Conservation (phyloP, 2,113 vertebrate species). For the Cygnus atratus region DNA sequence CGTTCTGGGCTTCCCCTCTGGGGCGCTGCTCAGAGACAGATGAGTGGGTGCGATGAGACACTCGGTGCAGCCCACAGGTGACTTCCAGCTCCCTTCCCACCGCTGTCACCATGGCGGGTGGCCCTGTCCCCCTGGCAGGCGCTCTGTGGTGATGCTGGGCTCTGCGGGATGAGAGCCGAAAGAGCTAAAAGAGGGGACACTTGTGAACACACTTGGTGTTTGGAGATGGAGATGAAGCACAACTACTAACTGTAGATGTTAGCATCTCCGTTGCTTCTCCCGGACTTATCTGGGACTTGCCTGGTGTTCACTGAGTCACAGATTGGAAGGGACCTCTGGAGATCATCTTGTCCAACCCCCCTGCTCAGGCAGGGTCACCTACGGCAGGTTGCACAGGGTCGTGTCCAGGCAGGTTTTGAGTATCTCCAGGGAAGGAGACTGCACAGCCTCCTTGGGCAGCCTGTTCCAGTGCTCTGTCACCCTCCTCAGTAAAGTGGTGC, state of each 20-base stretch:
- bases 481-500: too few relatives aligned
- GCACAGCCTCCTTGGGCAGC: too few relatives aligned
- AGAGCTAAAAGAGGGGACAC: neutral
- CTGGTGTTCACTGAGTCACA: neutral
- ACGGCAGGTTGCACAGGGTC: too few relatives aligned
- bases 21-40: neutral
- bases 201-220: accelerated
- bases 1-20: slow-evolving; percentile 27
- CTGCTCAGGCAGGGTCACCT: too few relatives aligned
- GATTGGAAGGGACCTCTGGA: too few relatives aligned
- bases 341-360: too few relatives aligned
- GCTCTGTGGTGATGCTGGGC: accelerated
- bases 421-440: too few relatives aligned
- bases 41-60: neutral
- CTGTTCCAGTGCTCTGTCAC: too few relatives aligned
- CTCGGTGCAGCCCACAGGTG: neutral
- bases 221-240: accelerated
- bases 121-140: accelerated
- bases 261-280: neutral
- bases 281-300: neutral
- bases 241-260: neutral
- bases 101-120: accelerated
- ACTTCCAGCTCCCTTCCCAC: neutral
- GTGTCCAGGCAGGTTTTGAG: too few relatives aligned
- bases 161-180: neutral